Conservation (phyloP, 2,888 invertebrate species). For the Mimumesa dahlbomi region DNA sequence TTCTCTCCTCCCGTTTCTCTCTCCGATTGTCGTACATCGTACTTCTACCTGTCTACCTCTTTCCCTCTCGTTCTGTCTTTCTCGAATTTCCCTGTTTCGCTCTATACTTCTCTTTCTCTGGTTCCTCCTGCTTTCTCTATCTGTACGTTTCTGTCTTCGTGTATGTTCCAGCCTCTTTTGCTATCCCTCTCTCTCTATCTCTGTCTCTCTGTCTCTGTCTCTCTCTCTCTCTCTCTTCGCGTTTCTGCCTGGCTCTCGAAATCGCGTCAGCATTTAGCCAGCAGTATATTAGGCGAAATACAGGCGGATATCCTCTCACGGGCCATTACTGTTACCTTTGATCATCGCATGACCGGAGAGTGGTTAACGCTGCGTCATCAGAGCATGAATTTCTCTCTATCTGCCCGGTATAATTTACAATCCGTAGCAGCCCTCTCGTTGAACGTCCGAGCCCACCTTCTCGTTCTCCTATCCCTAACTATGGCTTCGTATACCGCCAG, state of each 20-base stretch:
- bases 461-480: constrained; percentile 27
- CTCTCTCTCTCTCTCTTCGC: constrained; percentile 14
- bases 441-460: constrained; percentile 39
- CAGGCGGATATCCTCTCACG: constrained; percentile 78
- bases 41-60: constrained; percentile 10
- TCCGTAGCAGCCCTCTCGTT: constrained; percentile 60
- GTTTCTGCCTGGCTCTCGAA: constrained; percentile 64
- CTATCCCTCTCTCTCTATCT: not conserved
- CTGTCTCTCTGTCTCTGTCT: constrained; percentile 2
- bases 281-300: constrained; percentile 80
- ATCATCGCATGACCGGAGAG: constrained; percentile 77
- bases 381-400: constrained; percentile 79
- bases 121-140: constrained; percentile 13
- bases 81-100: constrained; percentile 6
- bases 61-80: constrained; percentile 40
- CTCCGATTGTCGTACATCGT: not conserved
- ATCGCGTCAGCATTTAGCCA: constrained; percentile 79
- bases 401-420: constrained; percentile 76
- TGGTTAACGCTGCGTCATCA: constrained; percentile 79
- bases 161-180: not conserved
- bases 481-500: constrained; percentile 17
- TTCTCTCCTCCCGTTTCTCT: constrained; percentile 44
- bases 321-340: constrained; percentile 80
- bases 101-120: constrained; percentile 1
- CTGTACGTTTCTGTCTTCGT: constrained; percentile 22